These are phyloP conservation scores for Mastigias papua DNA, from an alignment of 30 jellyfish, hydroid and myxozoan species.

Conservation along the genomic window DNA sequence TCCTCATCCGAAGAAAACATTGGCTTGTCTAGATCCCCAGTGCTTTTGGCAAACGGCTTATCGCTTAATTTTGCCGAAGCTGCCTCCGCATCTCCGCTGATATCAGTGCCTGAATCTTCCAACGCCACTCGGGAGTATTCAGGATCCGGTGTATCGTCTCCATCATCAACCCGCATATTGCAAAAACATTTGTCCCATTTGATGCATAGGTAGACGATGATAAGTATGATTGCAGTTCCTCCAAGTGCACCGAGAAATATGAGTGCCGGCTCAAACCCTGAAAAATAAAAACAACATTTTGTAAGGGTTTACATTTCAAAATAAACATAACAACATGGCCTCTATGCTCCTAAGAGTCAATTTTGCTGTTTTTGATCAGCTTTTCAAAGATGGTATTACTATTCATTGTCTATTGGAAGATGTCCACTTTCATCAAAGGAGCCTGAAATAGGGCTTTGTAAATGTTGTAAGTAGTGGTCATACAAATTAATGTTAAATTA, in stretches of 20 bases:
- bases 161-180: slow-evolving; percentile 21
- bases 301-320: not conserved
- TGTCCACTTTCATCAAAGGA: no score
- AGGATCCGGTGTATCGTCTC: slow-evolving; percentile 48
- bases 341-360: no score
- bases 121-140: slow-evolving; percentile 64
- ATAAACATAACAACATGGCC: not conserved
- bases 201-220: slow-evolving; percentile 66
- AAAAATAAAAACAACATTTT: not conserved
- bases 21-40: slow-evolving; percentile 25
- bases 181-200: slow-evolving; percentile 71
- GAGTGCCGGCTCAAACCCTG: slow-evolving; percentile 79
- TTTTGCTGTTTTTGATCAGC: no score
- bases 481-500: no score
- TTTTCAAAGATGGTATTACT: no score
- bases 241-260: slow-evolving; percentile 78
- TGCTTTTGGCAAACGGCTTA: slow-evolving; percentile 28
- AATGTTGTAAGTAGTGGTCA: no score
- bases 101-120: slow-evolving; percentile 55
- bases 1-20: slow-evolving; percentile 51
- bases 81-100: slow-evolving; percentile 12
- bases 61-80: slow-evolving; percentile 4
- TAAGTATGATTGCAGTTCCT: slow-evolving; percentile 56
- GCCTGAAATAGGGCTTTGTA: no score
- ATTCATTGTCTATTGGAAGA: no score